A percentile compares a stretch with the other conserved stretches of the same genome.
These are phyloP conservation scores for Pantelozetes paolii DNA, from an alignment of 2,888 invertebrate genomes.

Conservation along the genomic window DNA sequence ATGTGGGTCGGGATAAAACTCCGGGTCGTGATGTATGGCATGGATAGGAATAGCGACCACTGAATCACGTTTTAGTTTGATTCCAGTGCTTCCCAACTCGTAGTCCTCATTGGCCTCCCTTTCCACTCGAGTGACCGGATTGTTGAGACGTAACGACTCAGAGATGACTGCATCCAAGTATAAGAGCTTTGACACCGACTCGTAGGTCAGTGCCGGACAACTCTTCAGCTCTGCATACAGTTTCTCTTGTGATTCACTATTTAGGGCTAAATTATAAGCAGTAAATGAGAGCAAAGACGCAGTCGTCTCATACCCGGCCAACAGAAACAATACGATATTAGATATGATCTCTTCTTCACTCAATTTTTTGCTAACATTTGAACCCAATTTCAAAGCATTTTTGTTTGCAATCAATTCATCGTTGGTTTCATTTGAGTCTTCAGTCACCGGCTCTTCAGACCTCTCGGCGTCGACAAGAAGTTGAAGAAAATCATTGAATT, in stretches of 20 bases:
- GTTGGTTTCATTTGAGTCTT: neutral
- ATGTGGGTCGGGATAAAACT: conserved; percentile 61
- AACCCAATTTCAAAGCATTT: neutral
- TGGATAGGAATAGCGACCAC: conserved; percentile 59
- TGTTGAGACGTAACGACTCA: conserved; percentile 41
- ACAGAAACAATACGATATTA: neutral
- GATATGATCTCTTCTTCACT: conserved; percentile 1
- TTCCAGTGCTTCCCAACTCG: neutral
- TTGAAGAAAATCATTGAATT: conserved; percentile 31
- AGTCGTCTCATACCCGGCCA: conserved; percentile 31
- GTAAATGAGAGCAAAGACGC: conserved; percentile 7
- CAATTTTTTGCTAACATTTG: conserved; percentile 3
- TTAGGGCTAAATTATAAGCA: conserved; percentile 15
- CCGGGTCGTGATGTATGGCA: conserved; percentile 61
- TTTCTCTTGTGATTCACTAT: conserved; percentile 17
- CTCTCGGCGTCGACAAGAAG: conserved; percentile 20
- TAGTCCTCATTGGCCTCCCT: conserved; percentile 26
- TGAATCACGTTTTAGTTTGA: conserved; percentile 48
- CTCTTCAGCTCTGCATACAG: conserved; percentile 1
- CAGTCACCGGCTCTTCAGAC: neutral
- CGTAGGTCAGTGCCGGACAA: neutral
- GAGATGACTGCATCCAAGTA: conserved; percentile 44
- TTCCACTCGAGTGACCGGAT: conserved; percentile 33
- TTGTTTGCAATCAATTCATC: neutral
- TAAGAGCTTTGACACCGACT: neutral